phyloP scores from a whole-genome alignment of 2,113 vertebrate genomes.

The Seriola rivoliana region DNA sequence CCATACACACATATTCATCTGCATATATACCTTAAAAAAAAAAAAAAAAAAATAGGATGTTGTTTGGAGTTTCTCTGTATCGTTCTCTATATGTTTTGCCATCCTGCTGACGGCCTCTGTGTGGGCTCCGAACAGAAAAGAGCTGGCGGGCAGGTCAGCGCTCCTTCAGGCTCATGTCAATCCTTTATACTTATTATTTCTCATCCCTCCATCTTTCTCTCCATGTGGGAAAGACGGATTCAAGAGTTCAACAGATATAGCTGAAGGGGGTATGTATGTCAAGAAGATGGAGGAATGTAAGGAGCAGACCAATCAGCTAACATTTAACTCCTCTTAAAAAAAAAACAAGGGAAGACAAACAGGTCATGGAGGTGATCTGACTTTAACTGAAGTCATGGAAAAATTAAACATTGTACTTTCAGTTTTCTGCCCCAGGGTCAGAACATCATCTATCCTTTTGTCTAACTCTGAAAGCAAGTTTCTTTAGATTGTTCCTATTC shows the following conservation, averaged over 20 bases:
- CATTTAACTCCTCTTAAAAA: not conserved
- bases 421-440: not conserved
- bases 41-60: not conserved
- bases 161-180: conserved; percentile 51
- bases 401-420: not conserved
- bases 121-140: conserved; percentile 43
- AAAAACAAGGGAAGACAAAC: not conserved
- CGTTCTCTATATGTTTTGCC: conserved; percentile 11
- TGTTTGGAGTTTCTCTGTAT: not conserved
- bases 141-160: conserved; percentile 57
- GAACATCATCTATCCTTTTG: not conserved
- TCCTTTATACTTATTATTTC: conserved; percentile 33
- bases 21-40: not conserved
- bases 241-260: conserved; percentile 14
- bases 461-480: not conserved
- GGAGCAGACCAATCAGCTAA: not conserved
- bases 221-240: not conserved
- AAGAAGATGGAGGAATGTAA: not conserved
- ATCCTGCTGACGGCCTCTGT: conserved; percentile 49
- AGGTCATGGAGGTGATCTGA: not conserved
- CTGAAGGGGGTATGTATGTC: not conserved
- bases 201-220: conserved; percentile 9
- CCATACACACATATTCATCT: not conserved
- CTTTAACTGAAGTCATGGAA: not conserved
- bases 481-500: not conserved